Base-by-base conservation (phyloP, 2,797 vertebrate genomes). In the Buphagus erythrorhynchus region DNA sequence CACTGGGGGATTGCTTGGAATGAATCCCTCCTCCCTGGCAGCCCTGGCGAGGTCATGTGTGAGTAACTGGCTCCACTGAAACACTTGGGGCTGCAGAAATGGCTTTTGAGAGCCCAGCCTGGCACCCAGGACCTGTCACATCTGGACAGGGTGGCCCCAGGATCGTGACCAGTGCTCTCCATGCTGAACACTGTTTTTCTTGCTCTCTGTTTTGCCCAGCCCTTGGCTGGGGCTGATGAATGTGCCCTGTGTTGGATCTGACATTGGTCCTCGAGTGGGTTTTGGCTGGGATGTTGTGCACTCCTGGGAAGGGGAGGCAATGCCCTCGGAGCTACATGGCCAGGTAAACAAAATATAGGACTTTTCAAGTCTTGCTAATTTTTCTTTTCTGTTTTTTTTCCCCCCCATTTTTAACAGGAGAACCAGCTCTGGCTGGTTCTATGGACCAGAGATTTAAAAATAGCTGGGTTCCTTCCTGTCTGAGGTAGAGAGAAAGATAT, bases 401-500 rank as follows among this genome's bases (percentile, higher is more conserved):
- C 29, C 2, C 1, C 6, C 1, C 1, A 4, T 63, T 74, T 91
- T 80, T n/a, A 71, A 43, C 61, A 75, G 75, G 84, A 90, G 78
- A 87, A 87, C 86, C 52, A 93, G 51, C 54, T 83, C 72, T 80
- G 81, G 45, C 68, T 85, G 61, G 86, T 82, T 89, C 62, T 83
- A 16, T 69, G 81, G 81, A 51, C 82, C 62, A 52, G 57, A 84
- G 90, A 76, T 82, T 96, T 95, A 93, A 96, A 97, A 97, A 97
- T 97, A 96, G 78, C 90, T 78, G 82, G 82, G 91, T 96, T 95
- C 95, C 94, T 96, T 97, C 95, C 93, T 95, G 95, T 96, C 89
- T 97, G 96, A 95, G 93, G 94, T 97, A 97, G 88, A 96, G 79
- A 95, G 95, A 96, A 95, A 96, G 96, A 97, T 97, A 96, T 95